phyloP scores from a whole-genome alignment of 2,797 vertebrate species.

The Gallirallus australis region DNA sequence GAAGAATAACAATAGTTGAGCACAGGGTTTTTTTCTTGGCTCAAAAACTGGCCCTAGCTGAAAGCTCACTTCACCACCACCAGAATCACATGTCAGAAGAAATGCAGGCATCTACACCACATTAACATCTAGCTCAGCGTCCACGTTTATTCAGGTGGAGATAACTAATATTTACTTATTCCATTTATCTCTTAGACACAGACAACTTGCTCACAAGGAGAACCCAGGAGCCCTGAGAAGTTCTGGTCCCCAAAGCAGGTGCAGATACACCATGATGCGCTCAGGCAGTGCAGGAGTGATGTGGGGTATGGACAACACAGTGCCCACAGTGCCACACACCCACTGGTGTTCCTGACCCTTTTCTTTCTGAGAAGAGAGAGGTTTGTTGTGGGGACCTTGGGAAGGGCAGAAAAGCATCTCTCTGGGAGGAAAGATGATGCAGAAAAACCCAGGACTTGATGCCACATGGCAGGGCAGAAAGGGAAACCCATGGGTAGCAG shows the following conservation, averaged over 20 bases:
- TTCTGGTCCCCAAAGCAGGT: not conserved
- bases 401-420: not conserved
- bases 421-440: not conserved
- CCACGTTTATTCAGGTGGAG: not conserved
- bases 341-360: not conserved
- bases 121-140: not conserved
- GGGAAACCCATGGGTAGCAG: fast-evolving
- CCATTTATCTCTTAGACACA: not conserved
- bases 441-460: not conserved
- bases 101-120: not conserved
- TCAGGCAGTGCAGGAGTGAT: fast-evolving
- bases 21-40: fast-evolving
- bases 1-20: not conserved
- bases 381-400: not conserved
- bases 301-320: not conserved
- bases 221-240: not conserved
- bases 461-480: not conserved
- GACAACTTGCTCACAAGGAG: not conserved
- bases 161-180: not conserved
- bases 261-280: not conserved
- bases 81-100: not conserved
- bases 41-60: not conserved
- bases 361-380: not conserved
- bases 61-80: not conserved
- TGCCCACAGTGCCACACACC: not conserved